Percentiles rank a stretch among this genome's conserved stretches.
Evolutionary conservation across 2,113 vertebrate genomes (phyloP).

Genomic region (Salvelinus alpinus): DNA sequence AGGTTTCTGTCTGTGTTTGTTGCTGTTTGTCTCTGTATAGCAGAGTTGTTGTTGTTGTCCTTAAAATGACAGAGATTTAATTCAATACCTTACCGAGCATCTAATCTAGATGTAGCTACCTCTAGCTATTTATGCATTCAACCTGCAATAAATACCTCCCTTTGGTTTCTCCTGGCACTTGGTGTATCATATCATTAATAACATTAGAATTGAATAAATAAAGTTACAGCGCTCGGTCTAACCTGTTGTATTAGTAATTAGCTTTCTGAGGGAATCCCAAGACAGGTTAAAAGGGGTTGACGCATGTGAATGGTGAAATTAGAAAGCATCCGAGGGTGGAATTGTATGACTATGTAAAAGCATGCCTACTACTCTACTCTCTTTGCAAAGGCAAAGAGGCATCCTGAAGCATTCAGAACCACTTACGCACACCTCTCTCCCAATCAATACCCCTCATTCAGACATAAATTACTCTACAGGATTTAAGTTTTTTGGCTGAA

Average conservation of each 20-base stretch:
- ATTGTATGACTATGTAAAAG: conserved; percentile 50
- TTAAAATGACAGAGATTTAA: no score
- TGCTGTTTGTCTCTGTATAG: background rate
- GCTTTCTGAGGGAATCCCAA: conserved; percentile 36
- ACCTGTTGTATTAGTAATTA: conserved; percentile 28
- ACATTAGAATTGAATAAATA: background rate
- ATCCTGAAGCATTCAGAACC: conserved; percentile 53
- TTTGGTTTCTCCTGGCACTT: background rate
- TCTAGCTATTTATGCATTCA: background rate
- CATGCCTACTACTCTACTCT: conserved; percentile 19
- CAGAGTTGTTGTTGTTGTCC: background rate
- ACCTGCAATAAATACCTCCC: background rate
- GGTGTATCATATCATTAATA: background rate
- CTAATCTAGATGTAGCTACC: background rate
- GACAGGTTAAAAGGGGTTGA: conserved; percentile 25
- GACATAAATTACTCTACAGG: conserved; percentile 60
- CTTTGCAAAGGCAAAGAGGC: conserved; percentile 32
- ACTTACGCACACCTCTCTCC: conserved; percentile 57
- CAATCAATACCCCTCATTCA: conserved; percentile 64
- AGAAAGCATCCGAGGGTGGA: conserved; percentile 22
- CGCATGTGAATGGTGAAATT: conserved; percentile 24
- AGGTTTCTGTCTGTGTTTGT: background rate
- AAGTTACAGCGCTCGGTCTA: conserved; percentile 10
- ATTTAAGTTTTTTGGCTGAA: conserved; percentile 53
- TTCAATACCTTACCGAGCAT: background rate